phyloP scores from a whole-genome alignment of 2,888 invertebrate genomes.

The Drosophila melanosoma region DNA sequence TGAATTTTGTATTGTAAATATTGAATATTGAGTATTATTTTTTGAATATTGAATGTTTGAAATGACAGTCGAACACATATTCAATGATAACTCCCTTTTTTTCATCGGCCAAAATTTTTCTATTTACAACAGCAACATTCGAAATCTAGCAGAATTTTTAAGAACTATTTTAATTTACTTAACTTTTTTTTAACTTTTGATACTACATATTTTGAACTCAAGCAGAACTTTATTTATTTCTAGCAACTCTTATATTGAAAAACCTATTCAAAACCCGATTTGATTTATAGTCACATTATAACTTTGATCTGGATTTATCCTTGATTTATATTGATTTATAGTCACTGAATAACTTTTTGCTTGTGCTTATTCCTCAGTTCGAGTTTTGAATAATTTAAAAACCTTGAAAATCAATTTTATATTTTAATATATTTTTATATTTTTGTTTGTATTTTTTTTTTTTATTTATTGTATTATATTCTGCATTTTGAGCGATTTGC shows the following conservation, averaged over 20 bases:
- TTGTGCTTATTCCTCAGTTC: not conserved
- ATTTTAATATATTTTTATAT: no score
- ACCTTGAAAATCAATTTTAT: not conserved
- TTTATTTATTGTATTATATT: no score
- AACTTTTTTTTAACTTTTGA: no score
- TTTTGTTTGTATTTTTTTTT: no score
- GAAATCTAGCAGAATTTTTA: not conserved
- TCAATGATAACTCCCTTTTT: constrained; percentile 3
- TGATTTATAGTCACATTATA: not conserved
- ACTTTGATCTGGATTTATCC: not conserved
- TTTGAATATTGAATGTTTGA: not conserved
- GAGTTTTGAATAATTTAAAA: no score
- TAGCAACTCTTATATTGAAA: no score
- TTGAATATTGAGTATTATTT: not conserved
- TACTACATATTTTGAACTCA: not conserved
- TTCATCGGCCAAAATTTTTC: constrained; percentile 7
- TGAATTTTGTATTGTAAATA: not conserved
- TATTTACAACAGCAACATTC: not conserved
- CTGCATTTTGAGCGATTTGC: no score
- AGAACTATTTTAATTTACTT: not conserved
- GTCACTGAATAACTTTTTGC: not conserved
- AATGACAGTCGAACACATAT: not conserved
- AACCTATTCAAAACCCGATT: not conserved
- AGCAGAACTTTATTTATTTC: not conserved
- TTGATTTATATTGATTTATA: no score